Evolutionary conservation across 1,140 invertebrate genomes (phyloP), one percentile per base, ranked within the genome.

Genomic region (Megathymus violae): DNA sequence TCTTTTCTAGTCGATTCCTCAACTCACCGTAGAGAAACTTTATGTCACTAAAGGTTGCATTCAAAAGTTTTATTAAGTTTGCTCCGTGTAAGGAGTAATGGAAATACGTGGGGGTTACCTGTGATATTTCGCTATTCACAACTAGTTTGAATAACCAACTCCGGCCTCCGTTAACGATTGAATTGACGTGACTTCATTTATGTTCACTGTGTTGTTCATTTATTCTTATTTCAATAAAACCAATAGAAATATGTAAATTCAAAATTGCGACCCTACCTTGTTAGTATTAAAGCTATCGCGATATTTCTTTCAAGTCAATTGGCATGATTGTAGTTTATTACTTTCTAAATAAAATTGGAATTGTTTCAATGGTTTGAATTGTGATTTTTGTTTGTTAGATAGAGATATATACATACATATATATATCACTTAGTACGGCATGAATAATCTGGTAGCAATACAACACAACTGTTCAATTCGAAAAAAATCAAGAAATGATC

Each of bases 11-110:
- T 52, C 50, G 34, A 52, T 38, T 63, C 47, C 25, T 31, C 19
- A 13, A 31, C 36, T 38, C 43, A 16, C 59, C 16, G 58, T 36
- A 19, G 47, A 52, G 63, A 60, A 75, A 77, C 46, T 75, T 79
- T 51, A 38, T 51, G 48, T 51, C 64, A 67, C 67, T 65, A 68
- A 78, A 69, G 68, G 74, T 76, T 75, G 77, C 71, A 72, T 69
- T 82, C 69, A 74, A 66, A 82, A 82, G 73, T 82, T 82, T 70
- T 78, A 80, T 78, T 76, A 78, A 82, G 71, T 82, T 79, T 60
- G 50, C 69, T 38, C 51, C 38, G 48, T 59, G 54, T 64, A 69
- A 67, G 63, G 54, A 25, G 16, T 38, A 41, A 19, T 51, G 56
- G 14, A 40, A 64, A 65, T 71, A 80, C 72, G 71, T 78, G 62